Base-by-base conservation (phyloP, 2,888 invertebrate species). In the Cacoxenus indagator region DNA sequence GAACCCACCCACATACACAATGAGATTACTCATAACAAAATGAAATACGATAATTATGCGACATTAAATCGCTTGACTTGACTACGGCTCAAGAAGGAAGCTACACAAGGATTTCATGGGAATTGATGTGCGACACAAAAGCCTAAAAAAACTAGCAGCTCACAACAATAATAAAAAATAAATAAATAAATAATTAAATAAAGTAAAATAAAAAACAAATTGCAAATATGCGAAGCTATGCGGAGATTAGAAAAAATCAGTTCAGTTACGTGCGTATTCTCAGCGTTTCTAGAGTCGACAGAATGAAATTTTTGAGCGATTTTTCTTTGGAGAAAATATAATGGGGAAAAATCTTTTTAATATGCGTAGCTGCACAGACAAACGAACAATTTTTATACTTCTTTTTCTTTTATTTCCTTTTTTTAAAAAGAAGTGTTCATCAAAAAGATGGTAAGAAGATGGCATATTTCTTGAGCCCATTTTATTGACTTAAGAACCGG, bases 1-100 rank as follows among this genome's bases (percentile, higher is more conserved):
- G n/a, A n/a, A n/a, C n/a, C 3, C 59, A 31, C 64, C 45, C 45
- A 45, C 22, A 17, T n/a, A n/a, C 59, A 51, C 27, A 19, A 68
- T 51, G 69, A 73, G 78, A 83, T 80, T 79, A 75, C 72, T 64
- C 76, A 76, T 81, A 75, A 82, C 67, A 73, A 72, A 75, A 73
- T 75, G 73, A 83, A 83, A 83, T 83, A 78, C 83, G 80, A 81
- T 81, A 81, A 81, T 81, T 81, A 81, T 81, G 80, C 83, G 75
- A 81, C 83, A 83, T 81, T 81, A 82, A 76, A 77, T 82, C 80
- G 79, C 77, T 83, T 81, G 17, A 31, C 61, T 45, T 9, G 22
- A 9, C 22, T 51, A 9, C 17, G 14, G 8, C 51, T 4, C n/a
- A 48, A 17, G 22, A 3, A 17, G 8, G 17, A 2, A 2, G 17